These are phyloP conservation scores for Oryzias celebensis DNA, from an alignment of 2,113 vertebrate species.

Conservation along the genomic window DNA sequence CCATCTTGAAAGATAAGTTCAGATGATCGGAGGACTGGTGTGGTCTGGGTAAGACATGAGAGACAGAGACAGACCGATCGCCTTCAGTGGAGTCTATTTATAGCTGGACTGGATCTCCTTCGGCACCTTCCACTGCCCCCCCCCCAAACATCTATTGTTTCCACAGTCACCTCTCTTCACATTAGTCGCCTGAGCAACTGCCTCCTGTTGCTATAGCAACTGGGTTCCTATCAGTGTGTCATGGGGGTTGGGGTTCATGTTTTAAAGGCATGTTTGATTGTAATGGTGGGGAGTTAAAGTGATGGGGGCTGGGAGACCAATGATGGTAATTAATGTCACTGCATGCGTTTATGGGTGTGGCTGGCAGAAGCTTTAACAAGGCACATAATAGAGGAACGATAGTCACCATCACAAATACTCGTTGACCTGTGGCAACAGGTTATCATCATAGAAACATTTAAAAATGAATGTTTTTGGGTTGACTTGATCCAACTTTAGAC, in stretches of 20 bases:
- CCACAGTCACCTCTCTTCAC: conserved; percentile 49
- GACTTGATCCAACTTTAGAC: too few relatives aligned
- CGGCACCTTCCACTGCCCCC: conserved; percentile 43
- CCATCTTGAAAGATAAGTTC: conserved; percentile 1
- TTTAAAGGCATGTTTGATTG: conserved; percentile 21
- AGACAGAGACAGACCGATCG: conserved; percentile 24
- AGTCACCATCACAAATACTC: neutral
- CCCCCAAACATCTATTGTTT: conserved; percentile 60
- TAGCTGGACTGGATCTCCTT: conserved; percentile 39
- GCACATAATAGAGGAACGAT: neutral
- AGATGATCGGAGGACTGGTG: conserved; percentile 22
- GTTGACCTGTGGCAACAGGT: too few relatives aligned
- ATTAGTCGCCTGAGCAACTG: conserved; percentile 81
- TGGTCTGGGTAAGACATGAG: neutral
- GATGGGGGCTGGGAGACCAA: conserved; percentile 10
- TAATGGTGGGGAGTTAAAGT: conserved; percentile 14
- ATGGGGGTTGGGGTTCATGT: conserved; percentile 18
- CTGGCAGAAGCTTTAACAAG: neutral
- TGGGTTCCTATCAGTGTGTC: conserved; percentile 55
- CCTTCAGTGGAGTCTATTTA: conserved; percentile 58
- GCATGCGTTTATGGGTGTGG: neutral
- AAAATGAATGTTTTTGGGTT: too few relatives aligned
- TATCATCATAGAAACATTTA: too few relatives aligned
- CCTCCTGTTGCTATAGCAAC: conserved; percentile 75
- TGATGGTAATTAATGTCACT: neutral